Evolutionary conservation across 2,797 vertebrate species (phyloP).

Genomic region (Cynopterus sphinx): DNA sequence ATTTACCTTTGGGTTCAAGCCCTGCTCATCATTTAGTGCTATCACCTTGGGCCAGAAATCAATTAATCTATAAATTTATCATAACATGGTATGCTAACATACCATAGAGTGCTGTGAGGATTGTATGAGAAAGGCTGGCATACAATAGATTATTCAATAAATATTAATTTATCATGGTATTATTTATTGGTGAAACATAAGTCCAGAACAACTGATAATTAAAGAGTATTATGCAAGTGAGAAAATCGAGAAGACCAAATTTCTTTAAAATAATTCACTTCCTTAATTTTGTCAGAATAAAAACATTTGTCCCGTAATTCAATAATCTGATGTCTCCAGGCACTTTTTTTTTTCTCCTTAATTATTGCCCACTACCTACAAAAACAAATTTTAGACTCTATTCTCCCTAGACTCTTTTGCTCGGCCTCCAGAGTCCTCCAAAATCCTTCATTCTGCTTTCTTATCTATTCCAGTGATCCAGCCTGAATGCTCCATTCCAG

Average conservation of each 20-base stretch:
- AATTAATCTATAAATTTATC: not conserved
- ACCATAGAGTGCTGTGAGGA: not conserved
- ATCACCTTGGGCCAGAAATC: too few species aligned
- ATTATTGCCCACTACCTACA: not conserved
- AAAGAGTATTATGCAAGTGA: not conserved
- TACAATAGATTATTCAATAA: not conserved
- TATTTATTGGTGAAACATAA: not conserved
- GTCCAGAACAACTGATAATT: not conserved
- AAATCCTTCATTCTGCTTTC: not conserved
- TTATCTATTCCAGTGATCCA: not conserved
- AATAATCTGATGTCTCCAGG: not conserved
- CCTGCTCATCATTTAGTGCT: not conserved
- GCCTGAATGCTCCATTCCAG: not conserved
- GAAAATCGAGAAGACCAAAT: not conserved
- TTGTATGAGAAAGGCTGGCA: not conserved
- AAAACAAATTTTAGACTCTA: not conserved
- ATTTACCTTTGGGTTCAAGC: not conserved
- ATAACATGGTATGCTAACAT: not conserved
- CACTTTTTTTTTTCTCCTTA: not conserved
- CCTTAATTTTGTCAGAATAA: slow-evolving; percentile 19
- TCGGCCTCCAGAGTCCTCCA: not conserved
- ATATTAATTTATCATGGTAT: not conserved
- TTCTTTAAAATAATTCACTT: not conserved
- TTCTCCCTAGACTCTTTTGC: not conserved
- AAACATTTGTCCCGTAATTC: not conserved